phyloP scores from a whole-genome alignment of 53 echinoderm and acorn worm species.

The Actinopyga echinites region DNA sequence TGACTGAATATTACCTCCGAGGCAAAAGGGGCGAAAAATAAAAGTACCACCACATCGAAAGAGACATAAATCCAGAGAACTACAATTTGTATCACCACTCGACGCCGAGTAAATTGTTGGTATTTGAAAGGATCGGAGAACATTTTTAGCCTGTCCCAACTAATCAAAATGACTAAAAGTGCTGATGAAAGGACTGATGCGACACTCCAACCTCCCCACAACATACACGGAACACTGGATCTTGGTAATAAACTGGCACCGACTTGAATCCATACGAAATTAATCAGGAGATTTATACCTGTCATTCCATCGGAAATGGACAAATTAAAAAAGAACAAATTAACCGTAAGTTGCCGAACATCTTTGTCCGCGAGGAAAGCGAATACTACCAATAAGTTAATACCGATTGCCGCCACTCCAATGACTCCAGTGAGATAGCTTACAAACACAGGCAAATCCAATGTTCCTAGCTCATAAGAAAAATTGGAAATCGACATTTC shows the following conservation, averaged over 20 bases:
- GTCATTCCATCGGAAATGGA: background rate
- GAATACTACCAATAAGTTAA: background rate
- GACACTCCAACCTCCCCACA: too few relatives aligned
- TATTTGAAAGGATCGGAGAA: too few relatives aligned
- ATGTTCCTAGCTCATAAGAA: background rate
- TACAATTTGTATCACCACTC: background rate
- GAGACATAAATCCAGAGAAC: background rate
- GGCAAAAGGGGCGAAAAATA: background rate
- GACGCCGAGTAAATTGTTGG: background rate
- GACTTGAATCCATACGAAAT: background rate
- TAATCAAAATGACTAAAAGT: background rate
- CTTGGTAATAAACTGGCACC: background rate
- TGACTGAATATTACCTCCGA: background rate
- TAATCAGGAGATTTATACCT: background rate
- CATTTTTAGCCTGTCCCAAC: background rate
- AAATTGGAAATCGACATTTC: too few relatives aligned
- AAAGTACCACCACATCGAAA: background rate
- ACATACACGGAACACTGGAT: background rate
- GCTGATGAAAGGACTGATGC: background rate
- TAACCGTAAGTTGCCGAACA: background rate
- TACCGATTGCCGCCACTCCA: background rate
- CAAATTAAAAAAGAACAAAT: background rate
- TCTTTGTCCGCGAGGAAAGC: too few relatives aligned
- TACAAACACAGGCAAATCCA: background rate
- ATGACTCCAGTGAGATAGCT: too few relatives aligned